Evolutionary conservation across 2,113 vertebrate species (phyloP).

Genomic region (Muntiacus muntjak): DNA sequence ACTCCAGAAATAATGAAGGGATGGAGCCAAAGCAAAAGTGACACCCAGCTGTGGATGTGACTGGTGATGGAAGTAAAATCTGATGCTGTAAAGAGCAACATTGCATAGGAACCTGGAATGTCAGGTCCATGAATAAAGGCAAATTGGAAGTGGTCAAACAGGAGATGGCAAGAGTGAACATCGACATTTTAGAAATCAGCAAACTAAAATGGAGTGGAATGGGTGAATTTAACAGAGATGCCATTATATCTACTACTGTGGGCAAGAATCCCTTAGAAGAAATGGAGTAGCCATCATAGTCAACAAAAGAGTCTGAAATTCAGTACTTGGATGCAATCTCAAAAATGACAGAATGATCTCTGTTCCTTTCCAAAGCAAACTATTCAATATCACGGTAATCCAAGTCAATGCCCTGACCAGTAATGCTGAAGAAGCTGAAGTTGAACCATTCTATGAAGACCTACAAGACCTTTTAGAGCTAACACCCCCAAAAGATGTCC

Average conservation of each 20-base stretch:
- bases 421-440: not conserved
- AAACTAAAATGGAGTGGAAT: not conserved
- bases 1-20: not conserved
- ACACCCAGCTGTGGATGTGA: not conserved
- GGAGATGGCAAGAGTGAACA: not conserved
- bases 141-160: not conserved
- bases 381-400: not conserved
- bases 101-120: not conserved
- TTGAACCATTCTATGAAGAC: not conserved
- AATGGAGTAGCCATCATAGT: not conserved
- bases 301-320: not conserved
- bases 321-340: not conserved
- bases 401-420: not conserved
- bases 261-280: not conserved
- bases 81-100: not conserved
- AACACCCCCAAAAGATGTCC: not conserved
- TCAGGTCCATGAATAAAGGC: not conserved
- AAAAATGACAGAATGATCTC: not conserved
- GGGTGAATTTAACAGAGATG: not conserved
- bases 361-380: not conserved
- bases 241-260: not conserved
- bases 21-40: not conserved
- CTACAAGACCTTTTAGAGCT: not conserved
- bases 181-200: not conserved
- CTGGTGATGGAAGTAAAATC: not conserved